These are phyloP conservation scores for Cabera pusaria DNA, from an alignment of 2,888 invertebrate genomes.

Conservation along the genomic window DNA sequence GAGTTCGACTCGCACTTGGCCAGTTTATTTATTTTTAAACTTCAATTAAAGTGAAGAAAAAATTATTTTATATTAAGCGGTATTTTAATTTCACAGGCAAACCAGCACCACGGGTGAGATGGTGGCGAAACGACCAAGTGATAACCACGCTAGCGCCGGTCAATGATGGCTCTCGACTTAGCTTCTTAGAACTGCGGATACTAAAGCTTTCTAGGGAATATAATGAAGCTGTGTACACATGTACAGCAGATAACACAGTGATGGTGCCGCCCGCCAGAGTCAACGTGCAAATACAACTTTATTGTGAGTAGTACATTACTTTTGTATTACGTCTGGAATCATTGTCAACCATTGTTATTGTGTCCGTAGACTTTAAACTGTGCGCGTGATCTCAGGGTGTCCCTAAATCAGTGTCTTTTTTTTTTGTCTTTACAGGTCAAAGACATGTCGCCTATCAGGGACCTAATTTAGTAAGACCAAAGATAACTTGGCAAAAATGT, in stretches of 20 bases:
- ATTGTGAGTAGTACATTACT: slow-evolving; percentile 83
- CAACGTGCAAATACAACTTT: slow-evolving; percentile 87
- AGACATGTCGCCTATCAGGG: too few species aligned
- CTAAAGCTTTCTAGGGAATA: slow-evolving; percentile 83
- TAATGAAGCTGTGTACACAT: slow-evolving; percentile 87
- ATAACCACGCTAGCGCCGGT: slow-evolving; percentile 62
- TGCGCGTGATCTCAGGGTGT: too few species aligned
- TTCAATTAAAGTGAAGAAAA: too few species aligned
- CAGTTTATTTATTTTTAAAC: too few species aligned
- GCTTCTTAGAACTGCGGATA: slow-evolving; percentile 62
- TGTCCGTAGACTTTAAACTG: too few species aligned
- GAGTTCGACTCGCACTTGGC: too few species aligned
- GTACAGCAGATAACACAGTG: slow-evolving; percentile 88
- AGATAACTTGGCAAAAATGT: too few species aligned
- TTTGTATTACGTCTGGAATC: too few species aligned
- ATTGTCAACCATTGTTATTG: too few species aligned
- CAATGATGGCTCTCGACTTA: slow-evolving; percentile 62
- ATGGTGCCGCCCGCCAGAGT: slow-evolving; percentile 86
- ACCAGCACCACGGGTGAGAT: slow-evolving; percentile 72
- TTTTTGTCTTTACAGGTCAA: too few species aligned
- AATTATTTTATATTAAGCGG: neutral
- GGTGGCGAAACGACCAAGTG: slow-evolving; percentile 77
- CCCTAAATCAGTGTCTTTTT: too few species aligned
- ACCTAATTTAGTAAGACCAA: too few species aligned
- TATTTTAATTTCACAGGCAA: slow-evolving; percentile 53